Percentiles rank a stretch among this genome's conserved stretches.
Conservation (phyloP, 2,113 vertebrate species). For the Amblyopsis rosae region DNA sequence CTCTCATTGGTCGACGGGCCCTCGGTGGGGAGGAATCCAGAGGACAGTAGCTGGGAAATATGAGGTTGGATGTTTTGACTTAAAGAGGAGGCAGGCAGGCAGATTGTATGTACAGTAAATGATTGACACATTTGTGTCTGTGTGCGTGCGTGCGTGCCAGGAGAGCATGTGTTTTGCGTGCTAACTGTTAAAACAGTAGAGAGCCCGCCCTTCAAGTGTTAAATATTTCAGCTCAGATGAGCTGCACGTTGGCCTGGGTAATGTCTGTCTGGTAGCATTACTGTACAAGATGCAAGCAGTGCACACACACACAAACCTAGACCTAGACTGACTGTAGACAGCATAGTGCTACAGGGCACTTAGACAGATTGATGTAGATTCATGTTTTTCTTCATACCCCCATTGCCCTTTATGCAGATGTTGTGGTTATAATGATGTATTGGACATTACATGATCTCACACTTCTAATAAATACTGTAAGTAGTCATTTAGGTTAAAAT, state of each 20-base stretch:
- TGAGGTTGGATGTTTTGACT: too few relatives aligned
- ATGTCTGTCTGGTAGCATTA: conserved; percentile 62
- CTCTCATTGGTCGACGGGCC: conserved; percentile 34
- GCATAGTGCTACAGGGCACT: background rate
- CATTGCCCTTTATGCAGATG: too few relatives aligned
- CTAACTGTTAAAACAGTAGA: conserved; percentile 14
- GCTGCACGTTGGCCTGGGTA: conserved; percentile 59
- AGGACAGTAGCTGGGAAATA: background rate
- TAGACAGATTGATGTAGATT: background rate
- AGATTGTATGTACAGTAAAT: conserved; percentile 15
- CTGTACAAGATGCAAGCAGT: conserved; percentile 17
- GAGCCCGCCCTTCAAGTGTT: conserved; percentile 49
- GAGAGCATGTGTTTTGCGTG: background rate
- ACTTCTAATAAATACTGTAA: too few relatives aligned
- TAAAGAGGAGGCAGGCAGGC: background rate
- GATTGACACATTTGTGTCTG: conserved; percentile 7
- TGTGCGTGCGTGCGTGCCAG: background rate
- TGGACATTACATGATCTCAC: too few relatives aligned
- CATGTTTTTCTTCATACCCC: too few relatives aligned
- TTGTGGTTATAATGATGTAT: too few relatives aligned
- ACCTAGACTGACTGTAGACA: background rate
- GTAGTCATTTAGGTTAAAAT: too few relatives aligned
- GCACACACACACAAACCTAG: conserved; percentile 3
- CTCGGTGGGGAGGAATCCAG: conserved; percentile 9
- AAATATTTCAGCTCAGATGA: conserved; percentile 75